Percentiles rank a stretch among this genome's conserved stretches.
These are phyloP conservation scores for Sminthurides aquaticus DNA, from an alignment of 2,888 invertebrate species.

Conservation along the genomic window DNA sequence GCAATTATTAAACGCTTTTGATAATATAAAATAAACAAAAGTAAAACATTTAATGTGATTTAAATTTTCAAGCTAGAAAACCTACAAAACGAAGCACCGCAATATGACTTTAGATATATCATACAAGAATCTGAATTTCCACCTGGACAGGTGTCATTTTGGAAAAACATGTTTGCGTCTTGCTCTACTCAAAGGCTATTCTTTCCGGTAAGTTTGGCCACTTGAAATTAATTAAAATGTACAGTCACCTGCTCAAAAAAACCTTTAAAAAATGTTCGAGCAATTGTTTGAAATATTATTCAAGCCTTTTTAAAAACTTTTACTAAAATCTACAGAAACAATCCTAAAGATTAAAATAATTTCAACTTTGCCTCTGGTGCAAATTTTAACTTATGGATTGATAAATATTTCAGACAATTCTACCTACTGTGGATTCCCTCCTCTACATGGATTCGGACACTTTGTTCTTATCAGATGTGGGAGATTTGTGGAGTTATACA, in stretches of 20 bases:
- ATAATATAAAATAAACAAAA: background rate
- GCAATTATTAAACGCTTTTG: background rate
- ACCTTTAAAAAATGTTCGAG: no score
- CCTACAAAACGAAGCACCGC: background rate
- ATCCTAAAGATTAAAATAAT: no score
- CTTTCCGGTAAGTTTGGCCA: constrained; percentile 66
- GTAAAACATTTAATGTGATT: no score
- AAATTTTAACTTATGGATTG: background rate
- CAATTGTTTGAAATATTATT: no score
- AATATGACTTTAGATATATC: background rate
- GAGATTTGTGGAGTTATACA: constrained; percentile 52
- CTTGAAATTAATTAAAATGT: constrained; percentile 47
- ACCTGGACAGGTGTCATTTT: constrained; percentile 51
- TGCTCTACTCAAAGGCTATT: constrained; percentile 91
- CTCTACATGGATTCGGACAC: constrained; percentile 91
- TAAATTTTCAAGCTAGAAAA: background rate
- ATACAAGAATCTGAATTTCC: background rate
- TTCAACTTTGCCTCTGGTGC: no score
- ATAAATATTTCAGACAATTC: background rate
- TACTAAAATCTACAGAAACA: background rate
- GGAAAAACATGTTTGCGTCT: constrained; percentile 84
- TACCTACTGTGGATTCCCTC: constrained; percentile 65
- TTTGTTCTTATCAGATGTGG: constrained; percentile 72
- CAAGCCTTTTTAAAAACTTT: constrained; percentile 56
- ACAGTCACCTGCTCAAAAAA: no score